A percentile compares a stretch with the other conserved stretches of the same genome.
Conservation (phyloP, 1,140 invertebrate genomes). For the Ptiloglossa arizonensis region DNA sequence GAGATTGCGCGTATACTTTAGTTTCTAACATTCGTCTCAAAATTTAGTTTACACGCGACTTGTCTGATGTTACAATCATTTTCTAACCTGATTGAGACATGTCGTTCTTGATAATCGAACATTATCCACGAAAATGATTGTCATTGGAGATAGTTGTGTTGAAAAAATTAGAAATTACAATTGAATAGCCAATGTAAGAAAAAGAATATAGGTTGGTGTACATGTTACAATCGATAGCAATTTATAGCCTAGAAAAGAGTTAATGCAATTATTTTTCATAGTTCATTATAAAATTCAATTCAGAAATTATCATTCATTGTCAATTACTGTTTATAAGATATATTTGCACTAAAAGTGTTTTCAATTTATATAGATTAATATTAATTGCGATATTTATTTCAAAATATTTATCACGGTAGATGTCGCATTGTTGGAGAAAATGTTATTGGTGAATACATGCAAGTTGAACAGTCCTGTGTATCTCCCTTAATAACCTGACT, state of each 20-base stretch:
- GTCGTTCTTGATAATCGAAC: conserved; percentile 44
- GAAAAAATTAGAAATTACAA: conserved; percentile 27
- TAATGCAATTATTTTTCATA: background rate
- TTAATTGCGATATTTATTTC: conserved; percentile 1
- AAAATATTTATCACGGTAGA: conserved; percentile 9
- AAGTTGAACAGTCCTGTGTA: conserved; percentile 11
- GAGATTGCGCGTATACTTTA: conserved; percentile 5
- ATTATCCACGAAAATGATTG: conserved; percentile 71
- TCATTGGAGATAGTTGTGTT: conserved; percentile 65
- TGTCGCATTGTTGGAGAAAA: conserved; percentile 17
- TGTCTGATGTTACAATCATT: conserved; percentile 47
- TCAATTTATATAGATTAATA: conserved; percentile 1
- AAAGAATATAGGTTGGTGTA: conserved; percentile 17
- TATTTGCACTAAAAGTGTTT: background rate
- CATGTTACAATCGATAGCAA: conserved; percentile 30
- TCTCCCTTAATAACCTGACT: conserved; percentile 7
- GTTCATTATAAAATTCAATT: background rate
- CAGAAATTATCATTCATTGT: background rate
- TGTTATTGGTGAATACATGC: background rate
- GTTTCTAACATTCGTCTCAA: conserved; percentile 33
- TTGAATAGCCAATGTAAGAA: conserved; percentile 26
- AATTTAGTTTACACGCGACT: conserved; percentile 45
- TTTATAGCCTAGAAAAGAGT: background rate
- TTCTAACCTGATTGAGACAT: conserved; percentile 68
- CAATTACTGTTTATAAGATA: background rate